Conservation (phyloP, 2,888 invertebrate species). For the Spicauda simplicius region DNA sequence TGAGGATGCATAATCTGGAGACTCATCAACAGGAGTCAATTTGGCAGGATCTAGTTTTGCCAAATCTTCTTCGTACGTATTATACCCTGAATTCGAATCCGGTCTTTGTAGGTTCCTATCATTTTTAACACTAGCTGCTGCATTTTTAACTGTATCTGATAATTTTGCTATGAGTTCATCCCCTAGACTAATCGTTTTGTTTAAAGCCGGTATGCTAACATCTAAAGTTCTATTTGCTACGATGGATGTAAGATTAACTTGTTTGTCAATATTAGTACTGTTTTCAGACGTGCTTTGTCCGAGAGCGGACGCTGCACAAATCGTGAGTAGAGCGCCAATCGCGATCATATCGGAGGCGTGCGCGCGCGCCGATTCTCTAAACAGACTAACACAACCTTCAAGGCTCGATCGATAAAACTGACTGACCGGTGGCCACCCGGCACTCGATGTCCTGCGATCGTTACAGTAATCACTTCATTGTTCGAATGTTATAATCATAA, state of each 20-base stretch:
- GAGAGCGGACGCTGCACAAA: constrained; percentile 61
- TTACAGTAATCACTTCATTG: constrained; percentile 59
- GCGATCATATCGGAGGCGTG: constrained; percentile 66
- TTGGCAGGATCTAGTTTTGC: constrained; percentile 51
- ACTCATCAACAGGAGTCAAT: constrained; percentile 66
- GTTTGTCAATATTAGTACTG: constrained; percentile 59
- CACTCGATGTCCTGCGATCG: constrained; percentile 48
- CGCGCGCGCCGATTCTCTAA: constrained; percentile 67
- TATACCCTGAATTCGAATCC: constrained; percentile 46
- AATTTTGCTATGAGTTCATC: constrained; percentile 61
- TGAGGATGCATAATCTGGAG: constrained; percentile 79
- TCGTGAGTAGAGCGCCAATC: constrained; percentile 57
- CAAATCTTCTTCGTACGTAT: constrained; percentile 52
- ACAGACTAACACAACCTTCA: constrained; percentile 58
- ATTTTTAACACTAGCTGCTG: constrained; percentile 37
- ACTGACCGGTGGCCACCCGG: constrained; percentile 42
- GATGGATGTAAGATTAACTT: constrained; percentile 53
- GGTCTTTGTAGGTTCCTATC: constrained; percentile 15
- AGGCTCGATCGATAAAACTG: constrained; percentile 46
- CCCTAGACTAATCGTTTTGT: constrained; percentile 62
- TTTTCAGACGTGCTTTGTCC: constrained; percentile 48
- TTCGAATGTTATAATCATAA: constrained; percentile 37
- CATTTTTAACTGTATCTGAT: constrained; percentile 54
- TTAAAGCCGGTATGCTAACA: constrained; percentile 56
- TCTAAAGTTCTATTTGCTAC: constrained; percentile 59